Conservation (phyloP, 2,888 invertebrate genomes). For the Agrotis clavis region DNA sequence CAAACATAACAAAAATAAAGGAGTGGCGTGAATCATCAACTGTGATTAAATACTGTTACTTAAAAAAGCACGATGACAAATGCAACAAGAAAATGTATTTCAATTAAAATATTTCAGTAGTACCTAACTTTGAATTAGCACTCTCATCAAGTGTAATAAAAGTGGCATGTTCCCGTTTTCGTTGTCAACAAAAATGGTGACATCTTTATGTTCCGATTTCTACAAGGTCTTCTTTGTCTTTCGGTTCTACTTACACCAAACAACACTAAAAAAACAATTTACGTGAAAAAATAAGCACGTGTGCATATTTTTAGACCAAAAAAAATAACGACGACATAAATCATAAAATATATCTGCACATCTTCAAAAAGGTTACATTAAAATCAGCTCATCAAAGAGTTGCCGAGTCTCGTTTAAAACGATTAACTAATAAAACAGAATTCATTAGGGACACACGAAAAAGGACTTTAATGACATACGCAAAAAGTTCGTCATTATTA, state of each 20-base stretch:
- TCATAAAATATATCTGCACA: slow-evolving; percentile 23
- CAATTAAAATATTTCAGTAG: background rate
- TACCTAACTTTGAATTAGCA: background rate
- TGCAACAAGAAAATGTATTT: background rate
- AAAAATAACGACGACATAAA: slow-evolving; percentile 24
- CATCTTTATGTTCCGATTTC: background rate
- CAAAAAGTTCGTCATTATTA: slow-evolving; percentile 59
- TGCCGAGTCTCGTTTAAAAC: slow-evolving; percentile 47
- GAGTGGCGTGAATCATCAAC: background rate
- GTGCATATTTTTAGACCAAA: slow-evolving; percentile 4
- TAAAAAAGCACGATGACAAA: background rate
- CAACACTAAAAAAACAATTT: background rate
- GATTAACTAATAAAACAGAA: slow-evolving; percentile 62
- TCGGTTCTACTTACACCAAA: no score
- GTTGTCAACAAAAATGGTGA: background rate
- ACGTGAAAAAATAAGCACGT: background rate
- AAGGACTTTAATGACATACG: slow-evolving; percentile 48
- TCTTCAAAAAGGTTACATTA: slow-evolving; percentile 38
- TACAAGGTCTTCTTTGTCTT: background rate
- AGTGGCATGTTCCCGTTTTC: background rate
- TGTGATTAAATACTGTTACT: background rate
- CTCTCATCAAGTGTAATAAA: background rate
- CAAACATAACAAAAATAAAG: slow-evolving; percentile 13
- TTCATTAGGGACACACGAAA: slow-evolving; percentile 58
- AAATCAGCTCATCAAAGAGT: slow-evolving; percentile 47